A percentile compares a stretch with the other conserved stretches of the same genome.
Evolutionary conservation across 2,888 invertebrate species (phyloP).

Genomic region (Diaprepes abbreviatus): DNA sequence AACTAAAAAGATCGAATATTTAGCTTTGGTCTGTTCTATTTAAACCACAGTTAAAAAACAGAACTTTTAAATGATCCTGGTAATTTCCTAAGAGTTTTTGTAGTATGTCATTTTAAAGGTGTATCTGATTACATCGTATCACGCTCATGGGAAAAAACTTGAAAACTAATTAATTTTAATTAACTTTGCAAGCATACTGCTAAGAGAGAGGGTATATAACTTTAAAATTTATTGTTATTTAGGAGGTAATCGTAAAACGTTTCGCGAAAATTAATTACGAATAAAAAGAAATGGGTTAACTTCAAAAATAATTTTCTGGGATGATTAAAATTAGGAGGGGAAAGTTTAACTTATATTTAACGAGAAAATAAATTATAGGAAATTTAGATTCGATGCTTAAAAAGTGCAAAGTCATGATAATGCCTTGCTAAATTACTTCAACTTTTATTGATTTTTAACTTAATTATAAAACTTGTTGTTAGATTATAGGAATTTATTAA

Average conservation of each 20-base stretch:
- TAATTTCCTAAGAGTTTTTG: not conserved
- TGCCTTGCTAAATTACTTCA: not conserved
- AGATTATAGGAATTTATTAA: not conserved
- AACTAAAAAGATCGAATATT: no score
- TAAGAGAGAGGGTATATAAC: slow-evolving; percentile 31
- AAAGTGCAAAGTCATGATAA: slow-evolving; percentile 26
- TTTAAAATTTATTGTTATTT: slow-evolving; percentile 44
- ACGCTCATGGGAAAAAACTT: not conserved
- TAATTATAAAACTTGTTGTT: slow-evolving; percentile 9
- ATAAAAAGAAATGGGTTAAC: slow-evolving; percentile 23
- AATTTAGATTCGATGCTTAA: slow-evolving; percentile 18
- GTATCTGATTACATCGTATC: not conserved
- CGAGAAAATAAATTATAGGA: slow-evolving; percentile 13
- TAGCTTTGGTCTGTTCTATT: no score
- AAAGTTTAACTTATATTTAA: slow-evolving; percentile 16
- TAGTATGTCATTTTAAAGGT: not conserved
- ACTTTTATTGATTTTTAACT: slow-evolving; percentile 6
- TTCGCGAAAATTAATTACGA: slow-evolving; percentile 34
- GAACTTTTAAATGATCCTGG: no score
- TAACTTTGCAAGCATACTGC: slow-evolving; percentile 4
- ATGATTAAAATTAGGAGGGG: slow-evolving; percentile 16
- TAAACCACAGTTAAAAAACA: no score
- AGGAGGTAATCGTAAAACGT: slow-evolving; percentile 22
- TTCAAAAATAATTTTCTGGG: slow-evolving; percentile 37
- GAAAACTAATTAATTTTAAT: slow-evolving; percentile 38